These are phyloP conservation scores for Zootoca vivipara DNA, from an alignment of 2,113 vertebrate species.

Conservation along the genomic window DNA sequence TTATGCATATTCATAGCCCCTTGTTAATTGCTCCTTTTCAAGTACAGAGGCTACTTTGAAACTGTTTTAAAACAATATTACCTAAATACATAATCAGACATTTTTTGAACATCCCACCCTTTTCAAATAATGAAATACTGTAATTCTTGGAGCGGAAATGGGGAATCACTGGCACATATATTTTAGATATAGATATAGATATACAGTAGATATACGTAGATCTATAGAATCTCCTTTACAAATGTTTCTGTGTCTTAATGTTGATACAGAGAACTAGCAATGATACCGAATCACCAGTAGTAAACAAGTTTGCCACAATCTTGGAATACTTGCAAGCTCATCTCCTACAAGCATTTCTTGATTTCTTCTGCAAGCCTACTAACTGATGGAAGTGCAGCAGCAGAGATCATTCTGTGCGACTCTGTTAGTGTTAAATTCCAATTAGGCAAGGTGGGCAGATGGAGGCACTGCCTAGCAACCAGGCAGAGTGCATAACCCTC, in stretches of 20 bases:
- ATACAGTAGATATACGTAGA: no score
- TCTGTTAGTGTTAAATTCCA: no score
- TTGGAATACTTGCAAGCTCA: no score
- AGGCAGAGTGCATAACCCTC: no score
- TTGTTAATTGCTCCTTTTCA: slow-evolving; percentile 31
- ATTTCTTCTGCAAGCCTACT: no score
- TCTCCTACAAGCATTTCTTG: no score
- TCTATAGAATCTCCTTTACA: background rate
- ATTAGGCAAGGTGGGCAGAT: no score
- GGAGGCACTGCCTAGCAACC: no score
- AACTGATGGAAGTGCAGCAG: no score
- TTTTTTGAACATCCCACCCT: background rate
- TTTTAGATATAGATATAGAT: no score
- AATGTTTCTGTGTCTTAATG: background rate
- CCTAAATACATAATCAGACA: slow-evolving; percentile 1
- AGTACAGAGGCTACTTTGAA: background rate
- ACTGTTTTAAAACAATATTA: background rate
- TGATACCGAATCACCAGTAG: background rate
- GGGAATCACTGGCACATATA: background rate
- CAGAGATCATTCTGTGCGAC: no score
- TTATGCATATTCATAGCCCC: background rate
- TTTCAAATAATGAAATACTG: slow-evolving; percentile 22
- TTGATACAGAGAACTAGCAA: background rate
- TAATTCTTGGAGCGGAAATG: background rate
- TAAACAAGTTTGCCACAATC: no score